Conservation (phyloP, 2,888 invertebrate species). For the Acleris cristana region DNA sequence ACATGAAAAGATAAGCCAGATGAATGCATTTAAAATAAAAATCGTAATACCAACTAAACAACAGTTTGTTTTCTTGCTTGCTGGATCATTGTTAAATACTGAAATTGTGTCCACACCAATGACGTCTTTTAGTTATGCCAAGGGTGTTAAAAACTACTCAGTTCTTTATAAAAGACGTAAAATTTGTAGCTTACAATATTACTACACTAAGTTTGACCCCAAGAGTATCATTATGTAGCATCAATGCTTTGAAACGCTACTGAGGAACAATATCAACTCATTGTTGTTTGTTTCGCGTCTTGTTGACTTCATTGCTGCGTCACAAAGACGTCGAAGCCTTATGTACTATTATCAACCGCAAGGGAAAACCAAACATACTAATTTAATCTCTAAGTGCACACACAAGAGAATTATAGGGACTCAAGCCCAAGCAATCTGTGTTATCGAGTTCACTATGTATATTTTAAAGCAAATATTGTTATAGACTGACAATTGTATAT, state of each 20-base stretch:
- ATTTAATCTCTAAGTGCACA: slow-evolving; percentile 16
- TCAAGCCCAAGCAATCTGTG: slow-evolving; percentile 38
- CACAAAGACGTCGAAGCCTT: slow-evolving; percentile 3
- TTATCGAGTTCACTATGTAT: slow-evolving; percentile 49
- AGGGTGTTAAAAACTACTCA: no score
- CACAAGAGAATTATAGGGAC: slow-evolving; percentile 7
- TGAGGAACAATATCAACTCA: slow-evolving; percentile 3
- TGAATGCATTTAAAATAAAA: no score
- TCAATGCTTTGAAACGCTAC: background rate
- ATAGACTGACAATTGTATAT: slow-evolving; percentile 30
- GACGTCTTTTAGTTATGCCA: no score
- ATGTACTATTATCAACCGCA: slow-evolving; percentile 23
- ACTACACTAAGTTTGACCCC: no score
- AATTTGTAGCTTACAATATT: no score
- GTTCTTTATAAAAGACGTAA: no score
- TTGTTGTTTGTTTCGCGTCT: slow-evolving; percentile 12
- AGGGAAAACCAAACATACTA: slow-evolving; percentile 19
- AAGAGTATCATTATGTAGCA: no score
- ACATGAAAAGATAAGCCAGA: no score
- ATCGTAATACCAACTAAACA: no score
- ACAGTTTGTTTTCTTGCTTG: no score
- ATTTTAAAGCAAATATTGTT: slow-evolving; percentile 43
- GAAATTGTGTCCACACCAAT: no score
- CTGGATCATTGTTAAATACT: no score
- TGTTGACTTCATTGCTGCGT: slow-evolving; percentile 16